Base-by-base conservation (phyloP, 2,888 invertebrate genomes). In the Coleophora deauratella region DNA sequence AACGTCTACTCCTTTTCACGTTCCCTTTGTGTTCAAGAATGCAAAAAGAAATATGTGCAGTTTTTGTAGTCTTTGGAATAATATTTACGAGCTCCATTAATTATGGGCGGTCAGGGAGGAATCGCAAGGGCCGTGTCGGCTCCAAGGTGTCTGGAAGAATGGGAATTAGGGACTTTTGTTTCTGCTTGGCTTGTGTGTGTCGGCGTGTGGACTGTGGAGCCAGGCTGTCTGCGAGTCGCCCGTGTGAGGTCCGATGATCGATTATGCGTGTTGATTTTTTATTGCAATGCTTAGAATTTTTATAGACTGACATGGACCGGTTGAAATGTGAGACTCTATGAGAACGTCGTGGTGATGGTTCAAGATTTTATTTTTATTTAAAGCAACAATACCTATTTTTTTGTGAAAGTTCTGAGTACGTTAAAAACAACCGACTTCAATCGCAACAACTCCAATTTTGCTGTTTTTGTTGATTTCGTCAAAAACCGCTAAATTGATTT, bases 31-130 rank as follows among this genome's bases (percentile, higher is more conserved):
- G 52, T 53, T 42, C 43, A 54, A 45, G 45, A 58, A 57, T 62
- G 59, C 52, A 48, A 57, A 53, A 57, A 53, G 42, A 50, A 41
- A 60, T 41, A 33, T 63, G 57, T 46, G 43, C 40, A 40, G 37
- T 52, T 59, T 64, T 67, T 67, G 59, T 42, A 57, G 35, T 53
- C 50, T 57, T 56, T 58, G 53, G 48, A 50, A 50, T 55, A 59
- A 59, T 65, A 68, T 72, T 72, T 71, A 72, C 55, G 66, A 57
- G 47, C 37, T 50, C 47, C 52, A 67, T 72, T 66, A 66, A 70
- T 68, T 65, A 57, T 52, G 37, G 47, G 44, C 42, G 40, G 50
- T 47, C 45, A 51, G 28, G 43, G 41, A 21, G 21, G 21, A 21
- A 21, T 21, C 21, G 21, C 21, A 21, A 21, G 21, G 21, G 3